A percentile compares a stretch with the other conserved stretches of the same genome.
Evolutionary conservation across 2,113 vertebrate species (phyloP).

Genomic region (Falcunculus frontatus): DNA sequence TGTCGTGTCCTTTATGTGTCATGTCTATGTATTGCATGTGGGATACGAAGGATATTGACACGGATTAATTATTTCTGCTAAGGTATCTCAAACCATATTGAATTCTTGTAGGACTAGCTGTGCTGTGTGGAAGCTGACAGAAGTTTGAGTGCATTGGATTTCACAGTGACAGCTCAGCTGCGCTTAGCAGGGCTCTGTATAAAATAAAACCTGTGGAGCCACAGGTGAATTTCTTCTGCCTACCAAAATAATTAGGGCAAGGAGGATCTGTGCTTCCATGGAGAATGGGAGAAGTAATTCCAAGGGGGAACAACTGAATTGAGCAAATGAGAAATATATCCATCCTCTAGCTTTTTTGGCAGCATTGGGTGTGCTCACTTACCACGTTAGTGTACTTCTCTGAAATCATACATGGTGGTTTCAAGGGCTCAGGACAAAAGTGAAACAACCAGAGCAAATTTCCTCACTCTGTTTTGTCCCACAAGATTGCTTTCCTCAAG

Average conservation of each 20-base stretch:
- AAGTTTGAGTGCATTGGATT: background rate
- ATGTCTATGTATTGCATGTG: background rate
- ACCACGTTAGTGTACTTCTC: background rate
- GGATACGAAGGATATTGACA: conserved; percentile 5
- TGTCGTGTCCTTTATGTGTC: background rate
- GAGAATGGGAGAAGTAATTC: background rate
- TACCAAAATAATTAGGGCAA: background rate
- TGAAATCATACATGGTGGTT: background rate
- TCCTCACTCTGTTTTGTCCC: background rate
- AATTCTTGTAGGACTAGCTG: background rate
- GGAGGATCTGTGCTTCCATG: background rate
- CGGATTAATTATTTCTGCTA: conserved; percentile 37
- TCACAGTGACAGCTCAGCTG: background rate
- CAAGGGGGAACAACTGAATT: background rate
- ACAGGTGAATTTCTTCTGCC: background rate
- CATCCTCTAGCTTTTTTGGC: background rate
- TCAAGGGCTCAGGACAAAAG: background rate
- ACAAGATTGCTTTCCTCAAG: background rate
- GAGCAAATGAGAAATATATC: background rate
- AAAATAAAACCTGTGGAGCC: background rate
- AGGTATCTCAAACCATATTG: background rate
- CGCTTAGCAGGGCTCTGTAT: background rate
- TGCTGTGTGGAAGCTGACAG: background rate
- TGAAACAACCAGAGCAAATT: background rate
- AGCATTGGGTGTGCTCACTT: background rate